Evolutionary conservation across 2,888 invertebrate species (phyloP), one percentile per base, ranked within the genome.

Genomic region (Himalopsyche kuldschensis): DNA sequence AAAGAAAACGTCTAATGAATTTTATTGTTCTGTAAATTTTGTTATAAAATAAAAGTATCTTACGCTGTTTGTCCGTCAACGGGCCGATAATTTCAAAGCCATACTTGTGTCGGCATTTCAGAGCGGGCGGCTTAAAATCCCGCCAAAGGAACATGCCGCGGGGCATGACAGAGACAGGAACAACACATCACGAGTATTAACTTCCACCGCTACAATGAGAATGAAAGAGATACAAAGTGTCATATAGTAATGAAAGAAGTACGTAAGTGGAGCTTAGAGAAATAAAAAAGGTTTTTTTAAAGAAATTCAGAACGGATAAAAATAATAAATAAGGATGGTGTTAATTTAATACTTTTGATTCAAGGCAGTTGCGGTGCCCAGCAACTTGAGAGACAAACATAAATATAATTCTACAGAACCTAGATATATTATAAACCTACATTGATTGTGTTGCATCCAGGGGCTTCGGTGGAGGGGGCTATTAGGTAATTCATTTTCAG

Each of bases 141-240:
- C 78, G 82, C 78, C 82, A 82, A 82, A 82, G 82, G 82, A 82
- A 48, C 78, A 47, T 31, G 78, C 78, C 78, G 82, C 82, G 55
- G 27, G 80, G 27, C 17, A 11, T 24, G 78, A 78, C 63, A 31
- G 78, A 55, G 63, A 82, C 46, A 78, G 82, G 47, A 24, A 35
- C 31, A 69, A 24, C n/a, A 69, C 69, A 69, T 69, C 69, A 69
- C 69, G 69, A 69, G 69, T 69, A 69, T 69, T 69, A 30, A 31
- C 77, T 32, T 32, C 35, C 11, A 63, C 24, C 24, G 31, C 24
- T 24, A 32, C 63, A 24, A 47, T 78, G 76, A 15, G 76, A n/a
- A 15, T n/a, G 41, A 41, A 76, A 76, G 76, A 24, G 76, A 76
- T 32, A 41, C 32, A 17, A n/a, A 35, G n/a, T 20, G 76, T 35